phyloP scores from a whole-genome alignment of 64 coral and sea anemone species.

The Hydrozoanthus tunicans region DNA sequence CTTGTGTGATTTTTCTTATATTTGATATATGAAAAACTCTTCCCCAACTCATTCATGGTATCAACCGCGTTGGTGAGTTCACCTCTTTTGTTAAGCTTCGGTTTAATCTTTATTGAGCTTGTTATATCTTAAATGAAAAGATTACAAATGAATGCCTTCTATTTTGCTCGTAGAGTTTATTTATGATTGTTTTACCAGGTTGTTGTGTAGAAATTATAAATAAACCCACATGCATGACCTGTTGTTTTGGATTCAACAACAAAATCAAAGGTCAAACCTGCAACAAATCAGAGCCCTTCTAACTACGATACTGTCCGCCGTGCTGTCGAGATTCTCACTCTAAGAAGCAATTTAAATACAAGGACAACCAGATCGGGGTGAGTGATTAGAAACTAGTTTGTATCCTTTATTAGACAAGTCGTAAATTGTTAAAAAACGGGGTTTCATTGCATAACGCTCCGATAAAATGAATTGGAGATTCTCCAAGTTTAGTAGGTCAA shows the following conservation, averaged over 20 bases:
- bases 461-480: background rate
- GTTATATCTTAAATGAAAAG: background rate
- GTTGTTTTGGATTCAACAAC: slow-evolving; percentile 32
- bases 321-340: slow-evolving; percentile 9
- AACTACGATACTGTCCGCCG: slow-evolving; percentile 8
- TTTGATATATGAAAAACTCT: no score
- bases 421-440: background rate
- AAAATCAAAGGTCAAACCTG: slow-evolving; percentile 45
- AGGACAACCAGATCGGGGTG: background rate
- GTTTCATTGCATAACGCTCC: background rate
- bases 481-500: background rate
- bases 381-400: background rate
- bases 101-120: background rate
- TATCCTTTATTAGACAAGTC: background rate
- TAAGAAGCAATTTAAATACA: background rate
- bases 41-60: background rate
- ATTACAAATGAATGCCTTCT: background rate
- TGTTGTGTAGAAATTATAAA: slow-evolving; percentile 24
- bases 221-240: slow-evolving; percentile 55
- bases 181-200: slow-evolving; percentile 55
- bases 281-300: slow-evolving; percentile 38
- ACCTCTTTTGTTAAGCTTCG: background rate
- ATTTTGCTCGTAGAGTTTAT: slow-evolving; percentile 30
- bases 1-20: no score
- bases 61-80: background rate